These are phyloP conservation scores for Hirundichthys speculiger DNA, from an alignment of 2,113 vertebrate species.

Conservation along the genomic window DNA sequence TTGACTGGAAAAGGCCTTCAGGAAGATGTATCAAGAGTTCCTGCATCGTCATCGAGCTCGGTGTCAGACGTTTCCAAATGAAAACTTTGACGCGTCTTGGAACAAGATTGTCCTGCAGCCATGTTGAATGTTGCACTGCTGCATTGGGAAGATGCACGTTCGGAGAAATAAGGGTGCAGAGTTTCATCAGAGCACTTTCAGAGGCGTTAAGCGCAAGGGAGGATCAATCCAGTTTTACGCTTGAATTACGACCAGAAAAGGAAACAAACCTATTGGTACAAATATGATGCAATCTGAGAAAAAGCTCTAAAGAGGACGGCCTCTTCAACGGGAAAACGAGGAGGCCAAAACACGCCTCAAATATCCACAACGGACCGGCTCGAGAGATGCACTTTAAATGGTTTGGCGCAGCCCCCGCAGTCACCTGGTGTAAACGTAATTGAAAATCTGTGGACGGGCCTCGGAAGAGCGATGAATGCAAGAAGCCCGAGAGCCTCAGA, in stretches of 20 bases:
- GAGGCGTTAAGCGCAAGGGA: too few species aligned
- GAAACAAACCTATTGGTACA: too few species aligned
- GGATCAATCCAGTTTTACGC: too few species aligned
- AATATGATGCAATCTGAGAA: neutral
- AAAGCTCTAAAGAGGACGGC: neutral
- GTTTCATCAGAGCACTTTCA: too few species aligned
- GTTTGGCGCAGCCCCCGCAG: neutral
- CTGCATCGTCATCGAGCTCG: neutral
- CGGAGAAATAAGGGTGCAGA: too few species aligned
- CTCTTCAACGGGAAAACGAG: neutral
- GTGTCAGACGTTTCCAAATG: neutral
- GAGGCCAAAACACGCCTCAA: neutral
- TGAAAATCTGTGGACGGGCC: neutral
- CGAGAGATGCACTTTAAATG: neutral
- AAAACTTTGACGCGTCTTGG: neutral
- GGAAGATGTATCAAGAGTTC: neutral
- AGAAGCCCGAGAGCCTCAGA: too few species aligned
- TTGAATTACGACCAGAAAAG: too few species aligned
- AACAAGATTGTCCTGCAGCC: neutral
- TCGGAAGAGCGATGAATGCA: neutral
- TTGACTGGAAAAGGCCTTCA: too few species aligned
- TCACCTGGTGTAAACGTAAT: neutral
- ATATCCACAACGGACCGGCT: neutral
- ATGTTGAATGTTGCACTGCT: too few species aligned
- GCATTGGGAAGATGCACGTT: too few species aligned